Evolutionary conservation across 2,113 vertebrate genomes (phyloP), one percentile per base, ranked within the genome.

Genomic region (Hassar affinis): DNA sequence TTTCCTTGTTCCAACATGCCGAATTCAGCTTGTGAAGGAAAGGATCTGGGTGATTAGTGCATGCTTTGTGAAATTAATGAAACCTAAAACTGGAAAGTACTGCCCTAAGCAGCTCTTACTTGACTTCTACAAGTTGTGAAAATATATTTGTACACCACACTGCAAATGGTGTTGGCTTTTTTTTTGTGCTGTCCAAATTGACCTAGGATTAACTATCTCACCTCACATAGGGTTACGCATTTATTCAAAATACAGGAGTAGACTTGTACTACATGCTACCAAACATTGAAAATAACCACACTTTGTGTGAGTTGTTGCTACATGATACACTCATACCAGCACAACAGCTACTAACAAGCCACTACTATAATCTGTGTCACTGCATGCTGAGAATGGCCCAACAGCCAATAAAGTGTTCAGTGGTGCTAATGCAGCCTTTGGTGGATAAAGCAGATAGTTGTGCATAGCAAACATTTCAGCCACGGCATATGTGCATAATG

Each of bases 1-100:
- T 49, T 69, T 18, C 17, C 61, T 27, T 68, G 82, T 83, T 66
- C 14, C 15, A 56, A 42, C 81, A 83, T 83, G 82, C 74, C n/a
- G 3, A 15, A 7, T 68, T 83, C 25, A 68, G 59, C 33, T 78
- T 51, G 15, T 68, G 35, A 78, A 42, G 71, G 42, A 15, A 78
- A 42, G 71, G 42, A 15, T 42, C 45, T 42, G 10, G 2, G 35
- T 64, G 25, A 30, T 17, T 42, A 30, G 25, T 17, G 25, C 52
- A 45, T 78, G 74, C 25, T n/a, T 35, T 56, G 30, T n/a, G 51
- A 66, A 35, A 22, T 51, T 10, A 35, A 4, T 27, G 2, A 72
- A 64, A 64, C 14, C 4, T 35, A 57, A 42, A 66, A 62, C 42
- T 33, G 9, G 64, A 15, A 56, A 33, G 25, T 27, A 11, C n/a